Conservation (phyloP, 1,140 invertebrate genomes). For the Hesperophylax magnus region DNA sequence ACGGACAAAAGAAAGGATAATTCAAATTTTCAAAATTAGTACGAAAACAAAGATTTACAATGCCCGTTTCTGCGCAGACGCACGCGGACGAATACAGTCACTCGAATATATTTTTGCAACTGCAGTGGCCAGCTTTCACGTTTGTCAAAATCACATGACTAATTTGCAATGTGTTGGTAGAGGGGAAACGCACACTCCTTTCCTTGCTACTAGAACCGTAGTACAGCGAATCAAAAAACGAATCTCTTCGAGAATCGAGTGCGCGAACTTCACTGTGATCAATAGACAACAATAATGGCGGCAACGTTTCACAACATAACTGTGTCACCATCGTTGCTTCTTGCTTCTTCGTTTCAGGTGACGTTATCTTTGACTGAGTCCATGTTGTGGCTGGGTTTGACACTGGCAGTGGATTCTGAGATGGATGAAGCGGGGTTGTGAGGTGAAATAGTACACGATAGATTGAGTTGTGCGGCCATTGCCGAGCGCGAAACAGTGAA, state of each 20-base stretch:
- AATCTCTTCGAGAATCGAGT: neutral
- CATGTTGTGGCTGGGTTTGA: neutral
- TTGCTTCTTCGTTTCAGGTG: slow-evolving; percentile 20
- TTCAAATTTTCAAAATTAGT: neutral
- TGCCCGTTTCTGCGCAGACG: neutral
- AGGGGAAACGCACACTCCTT: neutral
- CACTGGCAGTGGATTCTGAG: neutral
- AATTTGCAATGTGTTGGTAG: neutral
- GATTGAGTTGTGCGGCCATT: slow-evolving; percentile 25
- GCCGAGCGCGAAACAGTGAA: slow-evolving; percentile 11
- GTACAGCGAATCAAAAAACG: no score
- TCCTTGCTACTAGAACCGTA: slow-evolving; percentile 7
- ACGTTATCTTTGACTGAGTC: neutral
- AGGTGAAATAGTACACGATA: slow-evolving; percentile 8
- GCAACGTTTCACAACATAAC: slow-evolving; percentile 25
- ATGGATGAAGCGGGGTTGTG: neutral
- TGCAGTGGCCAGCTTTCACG: slow-evolving; percentile 23
- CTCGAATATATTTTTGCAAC: slow-evolving; percentile 29
- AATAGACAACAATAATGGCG: slow-evolving; percentile 43
- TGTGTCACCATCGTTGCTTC: neutral
- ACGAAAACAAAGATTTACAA: neutral
- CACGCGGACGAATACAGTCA: neutral
- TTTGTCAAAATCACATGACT: slow-evolving; percentile 38
- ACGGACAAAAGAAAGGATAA: no score
- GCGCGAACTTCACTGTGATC: slow-evolving; percentile 47